Conservation (phyloP, 92 coral and sea anemone genomes). For the Porites rus region DNA sequence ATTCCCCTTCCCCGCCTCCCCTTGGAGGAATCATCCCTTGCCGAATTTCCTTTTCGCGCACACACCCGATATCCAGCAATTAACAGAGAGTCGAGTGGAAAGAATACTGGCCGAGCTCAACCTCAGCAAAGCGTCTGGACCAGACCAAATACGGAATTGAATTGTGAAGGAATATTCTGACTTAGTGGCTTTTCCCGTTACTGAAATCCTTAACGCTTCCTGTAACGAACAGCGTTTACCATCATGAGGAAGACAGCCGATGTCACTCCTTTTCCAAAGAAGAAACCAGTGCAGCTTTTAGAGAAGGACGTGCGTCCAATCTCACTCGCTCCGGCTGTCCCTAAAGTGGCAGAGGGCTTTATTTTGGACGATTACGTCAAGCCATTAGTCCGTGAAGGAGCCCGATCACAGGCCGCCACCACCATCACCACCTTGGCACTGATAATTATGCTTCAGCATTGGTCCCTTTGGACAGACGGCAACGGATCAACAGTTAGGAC, state of each 20-base stretch:
- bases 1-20: not conserved
- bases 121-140: not conserved
- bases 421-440: not conserved
- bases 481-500: not conserved
- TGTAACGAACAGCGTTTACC: not conserved
- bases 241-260: not conserved
- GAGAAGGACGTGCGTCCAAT: not conserved
- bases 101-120: not conserved
- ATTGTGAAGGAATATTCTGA: not conserved
- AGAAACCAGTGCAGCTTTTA: not conserved
- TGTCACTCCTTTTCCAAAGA: not conserved
- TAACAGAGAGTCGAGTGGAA: constrained; percentile 18
- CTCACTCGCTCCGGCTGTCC: constrained; percentile 3
- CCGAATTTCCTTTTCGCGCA: no score
- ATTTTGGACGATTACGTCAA: not conserved
- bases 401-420: not conserved
- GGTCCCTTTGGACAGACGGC: constrained; percentile 5
- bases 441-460: not conserved
- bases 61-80: constrained; percentile 4
- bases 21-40: constrained; percentile 26
- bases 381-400: not conserved
- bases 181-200: not conserved
- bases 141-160: not conserved
- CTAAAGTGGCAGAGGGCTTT: not conserved
- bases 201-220: not conserved